These are phyloP conservation scores for Lutjanus erythropterus DNA, from an alignment of 2,113 vertebrate species.

Conservation along the genomic window DNA sequence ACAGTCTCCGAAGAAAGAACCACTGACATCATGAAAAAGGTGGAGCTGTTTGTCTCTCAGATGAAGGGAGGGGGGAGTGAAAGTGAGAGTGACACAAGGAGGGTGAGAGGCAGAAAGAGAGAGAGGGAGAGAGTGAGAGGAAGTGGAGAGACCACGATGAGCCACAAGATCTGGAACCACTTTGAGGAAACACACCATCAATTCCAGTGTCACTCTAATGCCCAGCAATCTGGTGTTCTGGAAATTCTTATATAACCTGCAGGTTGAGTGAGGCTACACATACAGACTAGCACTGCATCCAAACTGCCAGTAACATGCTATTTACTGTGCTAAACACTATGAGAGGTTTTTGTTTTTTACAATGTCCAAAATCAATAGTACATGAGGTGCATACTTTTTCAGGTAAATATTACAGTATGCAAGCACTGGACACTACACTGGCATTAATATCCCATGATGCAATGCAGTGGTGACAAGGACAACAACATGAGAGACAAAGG, in stretches of 20 bases:
- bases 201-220: constrained; percentile 56
- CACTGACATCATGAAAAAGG: neutral
- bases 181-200: constrained; percentile 68
- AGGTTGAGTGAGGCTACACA: constrained; percentile 35
- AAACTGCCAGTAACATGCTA: too few relatives aligned
- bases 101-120: neutral
- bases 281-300: too few relatives aligned
- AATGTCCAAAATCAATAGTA: too few relatives aligned
- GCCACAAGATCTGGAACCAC: constrained; percentile 67
- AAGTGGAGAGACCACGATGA: constrained; percentile 41
- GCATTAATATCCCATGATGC: too few relatives aligned
- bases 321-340: too few relatives aligned
- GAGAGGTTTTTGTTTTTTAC: too few relatives aligned
- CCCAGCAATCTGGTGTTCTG: constrained; percentile 30
- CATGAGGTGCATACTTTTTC: too few relatives aligned
- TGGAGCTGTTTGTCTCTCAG: neutral
- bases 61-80: neutral
- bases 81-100: neutral
- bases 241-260: constrained; percentile 42
- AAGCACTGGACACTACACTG: too few relatives aligned
- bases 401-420: too few relatives aligned
- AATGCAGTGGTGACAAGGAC: too few relatives aligned
- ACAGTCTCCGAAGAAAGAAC: constrained; percentile 24
- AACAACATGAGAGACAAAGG: too few relatives aligned
- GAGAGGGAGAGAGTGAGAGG: constrained; percentile 2